Conservation (phyloP, 1,140 invertebrate genomes). For the Tetramorium alpestre region DNA sequence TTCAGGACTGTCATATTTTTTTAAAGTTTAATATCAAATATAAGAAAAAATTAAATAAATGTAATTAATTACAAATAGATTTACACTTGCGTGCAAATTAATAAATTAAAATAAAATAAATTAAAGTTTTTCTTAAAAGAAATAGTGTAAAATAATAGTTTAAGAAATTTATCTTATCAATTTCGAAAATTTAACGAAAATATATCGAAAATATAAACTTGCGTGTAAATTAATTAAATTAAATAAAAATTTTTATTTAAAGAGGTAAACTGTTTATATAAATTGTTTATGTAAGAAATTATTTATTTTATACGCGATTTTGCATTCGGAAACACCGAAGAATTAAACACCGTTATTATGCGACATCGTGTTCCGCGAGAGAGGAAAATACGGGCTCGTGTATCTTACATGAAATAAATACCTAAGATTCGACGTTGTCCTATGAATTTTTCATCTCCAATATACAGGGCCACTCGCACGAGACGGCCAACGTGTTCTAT, state of each 20-base stretch:
- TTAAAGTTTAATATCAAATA: not conserved
- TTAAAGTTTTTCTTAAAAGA: not conserved
- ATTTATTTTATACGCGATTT: conserved; percentile 1
- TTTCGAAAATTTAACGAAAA: not conserved
- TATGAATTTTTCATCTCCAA: conserved; percentile 57
- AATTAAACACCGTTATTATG: conserved; percentile 21
- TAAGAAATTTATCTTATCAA: not conserved
- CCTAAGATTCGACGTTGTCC: conserved; percentile 37
- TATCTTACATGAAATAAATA: conserved; percentile 57
- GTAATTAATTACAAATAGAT: not conserved
- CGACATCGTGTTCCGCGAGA: conserved; percentile 1
- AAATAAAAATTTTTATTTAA: not conserved
- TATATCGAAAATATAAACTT: not conserved
- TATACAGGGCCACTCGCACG: conserved; percentile 42
- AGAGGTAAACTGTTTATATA: not conserved
- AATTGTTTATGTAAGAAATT: not conserved
- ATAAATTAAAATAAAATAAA: not conserved
- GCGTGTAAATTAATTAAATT: not conserved
- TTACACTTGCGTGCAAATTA: not conserved
- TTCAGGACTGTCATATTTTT: not conserved
- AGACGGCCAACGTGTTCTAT: conserved; percentile 47
- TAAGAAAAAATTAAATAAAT: not conserved
- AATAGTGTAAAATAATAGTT: not conserved
- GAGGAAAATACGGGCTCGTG: conserved; percentile 25
- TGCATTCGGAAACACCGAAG: not conserved